Evolutionary conservation across 2,797 vertebrate genomes (phyloP), one percentile per base, ranked within the genome.

Genomic region (Pseudotriccus pelzelni): DNA sequence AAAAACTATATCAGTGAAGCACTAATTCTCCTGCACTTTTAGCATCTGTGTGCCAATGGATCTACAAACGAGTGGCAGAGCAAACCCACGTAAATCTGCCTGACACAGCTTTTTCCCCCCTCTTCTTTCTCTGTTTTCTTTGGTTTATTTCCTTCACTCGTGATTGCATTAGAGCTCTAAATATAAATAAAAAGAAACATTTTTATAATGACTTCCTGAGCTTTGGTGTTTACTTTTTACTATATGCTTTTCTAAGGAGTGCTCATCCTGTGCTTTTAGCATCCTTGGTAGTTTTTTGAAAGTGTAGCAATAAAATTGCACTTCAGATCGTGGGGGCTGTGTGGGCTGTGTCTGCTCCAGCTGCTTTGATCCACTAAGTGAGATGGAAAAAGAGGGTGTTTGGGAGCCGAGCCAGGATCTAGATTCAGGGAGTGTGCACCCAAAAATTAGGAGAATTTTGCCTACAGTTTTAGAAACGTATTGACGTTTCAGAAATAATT

Each of bases 401-500:
- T 11, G 23, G 62, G 66, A 93, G 46, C 58, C 58, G 74, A 77
- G 56, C 69, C 86, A 58, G 72, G 67, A 50, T n/a, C 32, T 4
- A 5, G 8, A 36, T 36, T 80, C 63, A 22, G 66, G 49, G 30
- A 87, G 2, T 1, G 2, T 6, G 4, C 37, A 67, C 81, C 56
- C 56, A 28, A 39, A 79, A 30, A 58, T 78, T n/a, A 37, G 58
- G 46, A 85, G 41, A 87, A 56, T 49, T 55, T 49, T 70, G 52
- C 59, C 32, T 67, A 4, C 17, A 14, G 14, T 83, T 60, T 91
- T 89, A 88, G 63, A 85, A 80, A 84, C 0, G 13, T 80, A 89
- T 88, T 68, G 92, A 82, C 0, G 0, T 89, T 90, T 80, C 91
- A 84, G 90, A 89, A 90, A 81, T 76, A 90, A 96, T 81, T 94